These are phyloP conservation scores for Tragelaphus buxtoni DNA, from an alignment of 2,113 vertebrate species.

Conservation along the genomic window DNA sequence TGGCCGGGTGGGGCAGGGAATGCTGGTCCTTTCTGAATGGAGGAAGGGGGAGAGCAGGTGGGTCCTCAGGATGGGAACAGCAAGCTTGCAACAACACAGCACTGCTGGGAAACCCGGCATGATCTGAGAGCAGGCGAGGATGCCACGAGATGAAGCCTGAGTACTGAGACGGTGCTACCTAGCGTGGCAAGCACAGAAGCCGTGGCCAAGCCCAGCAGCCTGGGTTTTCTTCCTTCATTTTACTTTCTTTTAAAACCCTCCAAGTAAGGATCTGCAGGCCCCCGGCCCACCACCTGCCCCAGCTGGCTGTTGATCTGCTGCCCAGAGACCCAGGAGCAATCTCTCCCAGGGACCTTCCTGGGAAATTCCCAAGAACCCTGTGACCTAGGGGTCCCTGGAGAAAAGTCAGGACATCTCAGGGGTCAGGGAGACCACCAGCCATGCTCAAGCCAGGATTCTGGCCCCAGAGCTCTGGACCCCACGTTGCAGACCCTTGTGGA, in stretches of 20 bases:
- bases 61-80: constrained; percentile 80
- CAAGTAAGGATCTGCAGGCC: constrained; percentile 33
- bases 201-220: constrained; percentile 19
- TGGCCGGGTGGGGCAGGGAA: constrained; percentile 62
- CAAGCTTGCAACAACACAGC: constrained; percentile 81
- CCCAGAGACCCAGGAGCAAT: too few relatives aligned
- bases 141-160: constrained; percentile 82
- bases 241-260: constrained; percentile 41
- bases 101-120: constrained; percentile 77
- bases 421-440: background rate
- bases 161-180: constrained; percentile 49
- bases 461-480: background rate
- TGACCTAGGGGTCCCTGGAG: background rate
- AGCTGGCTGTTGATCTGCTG: fast-evolving
- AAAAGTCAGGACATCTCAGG: fast-evolving
- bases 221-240: background rate
- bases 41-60: constrained; percentile 90
- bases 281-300: background rate
- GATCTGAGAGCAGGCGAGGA: constrained; percentile 85
- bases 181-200: background rate
- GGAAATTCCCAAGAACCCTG: background rate
- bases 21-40: constrained; percentile 78
- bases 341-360: background rate
- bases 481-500: fast-evolving
- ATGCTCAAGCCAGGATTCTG: too few relatives aligned